A percentile compares a stretch with the other conserved stretches of the same genome.
Evolutionary conservation across 1,140 invertebrate genomes (phyloP).

Genomic region (Zaprionus kolodkinae): DNA sequence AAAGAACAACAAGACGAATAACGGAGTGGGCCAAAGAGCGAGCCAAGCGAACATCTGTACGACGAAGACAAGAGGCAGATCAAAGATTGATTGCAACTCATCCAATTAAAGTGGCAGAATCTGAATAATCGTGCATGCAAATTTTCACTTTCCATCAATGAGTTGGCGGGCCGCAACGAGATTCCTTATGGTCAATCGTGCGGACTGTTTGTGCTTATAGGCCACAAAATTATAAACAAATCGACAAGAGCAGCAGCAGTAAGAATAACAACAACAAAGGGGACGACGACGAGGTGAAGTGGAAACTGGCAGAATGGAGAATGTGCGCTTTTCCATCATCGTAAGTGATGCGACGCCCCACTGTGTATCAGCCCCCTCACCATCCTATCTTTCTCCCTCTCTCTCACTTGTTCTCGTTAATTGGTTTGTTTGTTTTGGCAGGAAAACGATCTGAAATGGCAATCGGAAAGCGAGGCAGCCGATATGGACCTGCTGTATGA

Average conservation of each 20-base stretch:
- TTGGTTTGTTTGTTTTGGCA: constrained; percentile 58
- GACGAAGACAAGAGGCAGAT: constrained; percentile 25
- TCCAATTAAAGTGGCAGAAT: constrained; percentile 17
- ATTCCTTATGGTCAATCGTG: constrained; percentile 37
- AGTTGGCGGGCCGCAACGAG: constrained; percentile 28
- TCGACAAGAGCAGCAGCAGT: constrained; percentile 11
- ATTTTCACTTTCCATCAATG: constrained; percentile 46
- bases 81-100: constrained; percentile 44
- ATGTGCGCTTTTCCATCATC: constrained; percentile 83
- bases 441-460: constrained; percentile 83
- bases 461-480: constrained; percentile 70
- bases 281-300: constrained; percentile 31
- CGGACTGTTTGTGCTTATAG: constrained; percentile 60
- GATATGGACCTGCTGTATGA: constrained; percentile 71
- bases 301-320: constrained; percentile 68
- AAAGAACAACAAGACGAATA: constrained; percentile 22
- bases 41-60: constrained; percentile 20
- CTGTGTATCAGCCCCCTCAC: too few species aligned
- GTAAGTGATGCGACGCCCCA: constrained; percentile 59
- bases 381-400: neutral
- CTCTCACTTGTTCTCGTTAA: constrained; percentile 4
- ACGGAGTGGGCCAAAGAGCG: neutral
- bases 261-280: constrained; percentile 11
- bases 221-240: constrained; percentile 39
- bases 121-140: constrained; percentile 18